phyloP scores from a whole-genome alignment of 2,113 vertebrate genomes.

The Caloenas nicobarica region DNA sequence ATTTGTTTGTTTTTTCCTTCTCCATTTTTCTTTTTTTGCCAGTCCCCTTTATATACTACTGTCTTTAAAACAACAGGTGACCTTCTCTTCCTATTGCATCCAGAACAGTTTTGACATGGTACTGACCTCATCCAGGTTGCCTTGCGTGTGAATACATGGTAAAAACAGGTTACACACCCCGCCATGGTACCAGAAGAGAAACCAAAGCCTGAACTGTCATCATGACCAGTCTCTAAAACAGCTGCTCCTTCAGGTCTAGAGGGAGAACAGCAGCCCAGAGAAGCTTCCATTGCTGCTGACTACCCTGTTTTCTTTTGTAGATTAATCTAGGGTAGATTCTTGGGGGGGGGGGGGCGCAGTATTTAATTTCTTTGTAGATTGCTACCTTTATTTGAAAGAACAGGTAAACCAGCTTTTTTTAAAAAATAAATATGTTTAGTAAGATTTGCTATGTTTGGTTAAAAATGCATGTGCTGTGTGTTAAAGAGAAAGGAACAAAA shows the following conservation, averaged over 20 bases:
- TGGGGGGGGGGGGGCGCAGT: neutral
- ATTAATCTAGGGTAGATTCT: neutral
- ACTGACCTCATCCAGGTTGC: neutral
- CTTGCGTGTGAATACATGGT: neutral
- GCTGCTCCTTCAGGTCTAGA: neutral
- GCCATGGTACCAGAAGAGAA: neutral
- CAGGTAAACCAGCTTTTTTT: neutral
- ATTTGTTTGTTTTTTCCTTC: neutral
- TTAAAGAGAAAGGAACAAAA: neutral
- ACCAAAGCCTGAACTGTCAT: neutral
- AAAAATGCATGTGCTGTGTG: neutral
- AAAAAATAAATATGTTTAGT: neutral
- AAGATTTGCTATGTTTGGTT: neutral
- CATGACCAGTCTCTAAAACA: neutral
- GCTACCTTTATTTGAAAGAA: neutral
- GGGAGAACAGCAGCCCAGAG: neutral
- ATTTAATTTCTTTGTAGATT: neutral
- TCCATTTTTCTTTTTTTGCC: neutral
- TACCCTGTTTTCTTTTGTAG: neutral
- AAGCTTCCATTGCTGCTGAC: neutral
- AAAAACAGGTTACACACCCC: neutral
- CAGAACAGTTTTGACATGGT: neutral
- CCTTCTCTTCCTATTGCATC: neutral
- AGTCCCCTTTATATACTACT: neutral
- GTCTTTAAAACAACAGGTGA: neutral